Base-by-base conservation (phyloP, 2,113 vertebrate species). In the Vimba vimba region DNA sequence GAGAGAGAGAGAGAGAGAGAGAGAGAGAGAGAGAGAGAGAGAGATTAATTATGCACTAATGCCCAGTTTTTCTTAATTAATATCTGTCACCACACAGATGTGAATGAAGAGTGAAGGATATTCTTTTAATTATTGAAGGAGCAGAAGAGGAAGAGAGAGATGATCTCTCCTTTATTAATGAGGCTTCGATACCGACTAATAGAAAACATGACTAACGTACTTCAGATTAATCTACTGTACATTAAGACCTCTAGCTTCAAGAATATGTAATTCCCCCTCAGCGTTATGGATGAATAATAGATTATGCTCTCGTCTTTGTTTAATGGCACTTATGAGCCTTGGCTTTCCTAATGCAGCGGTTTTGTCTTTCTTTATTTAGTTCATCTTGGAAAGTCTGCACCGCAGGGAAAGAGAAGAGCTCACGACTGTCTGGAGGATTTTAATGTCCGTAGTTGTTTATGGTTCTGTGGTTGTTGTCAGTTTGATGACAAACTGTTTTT, bases 41-140 rank as follows among this genome's bases (percentile, higher is more conserved):
- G 57, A 80, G 79, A 81, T 81, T 50, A 66, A 66, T 81, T 45
- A 50, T 80, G 33, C 12, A 80, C 57, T 80, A 81, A 81, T 66
- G 79, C 17, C n/a, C 60, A 47, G 60, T 81, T 81, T 45, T 47
- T 66, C 60, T 64, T 82, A 47, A 68, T 82, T 47, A 82, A 66
- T 82, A 82, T 68, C 59, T 82, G 39, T 68, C 79, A 82, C 6
- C 25, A 33, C 79, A 50, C 21, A 50, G 43, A 82, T 69, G 62
- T 19, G 43, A 82, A 47, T 52, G 79, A 82, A 82, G 62, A 69
- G 60, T 82, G 79, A 82, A 50, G 60, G 79, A 82, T 82, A 30
- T 52, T 52, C n/a, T 82, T 50, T 82, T 69, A 82, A 82, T 82
- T 82, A 82, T 82, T 82, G n/a, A 68, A 82, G 79, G 10, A 68